phyloP scores from a whole-genome alignment of 1,140 invertebrate genomes.

The Bombus superbus region DNA sequence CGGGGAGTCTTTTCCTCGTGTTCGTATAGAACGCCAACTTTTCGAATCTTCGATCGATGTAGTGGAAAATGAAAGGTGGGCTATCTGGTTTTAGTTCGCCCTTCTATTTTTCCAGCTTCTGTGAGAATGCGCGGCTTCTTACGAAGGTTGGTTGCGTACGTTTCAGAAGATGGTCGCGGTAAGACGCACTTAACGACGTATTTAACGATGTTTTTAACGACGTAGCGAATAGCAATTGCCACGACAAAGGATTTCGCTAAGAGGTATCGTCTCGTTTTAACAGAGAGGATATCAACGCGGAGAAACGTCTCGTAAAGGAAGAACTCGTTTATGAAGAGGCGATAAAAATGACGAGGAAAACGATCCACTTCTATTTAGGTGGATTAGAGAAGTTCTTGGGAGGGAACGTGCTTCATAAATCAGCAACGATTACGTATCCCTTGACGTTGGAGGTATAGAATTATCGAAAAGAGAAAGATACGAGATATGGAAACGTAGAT shows the following conservation, averaged over 20 bases:
- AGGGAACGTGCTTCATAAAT: slow-evolving; percentile 27
- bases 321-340: neutral
- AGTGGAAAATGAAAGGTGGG: neutral
- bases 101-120: neutral
- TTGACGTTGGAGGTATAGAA: neutral
- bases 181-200: neutral
- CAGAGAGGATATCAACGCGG: neutral
- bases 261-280: neutral
- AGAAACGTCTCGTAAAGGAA: neutral
- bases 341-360: neutral
- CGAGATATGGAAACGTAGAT: neutral
- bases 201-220: neutral
- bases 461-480: neutral
- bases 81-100: no score
- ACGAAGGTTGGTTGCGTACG: neutral
- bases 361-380: neutral
- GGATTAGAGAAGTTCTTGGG: slow-evolving; percentile 1
- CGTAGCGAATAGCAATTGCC: neutral
- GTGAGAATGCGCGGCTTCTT: no score
- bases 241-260: neutral
- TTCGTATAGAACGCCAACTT: neutral
- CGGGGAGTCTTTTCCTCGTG: neutral
- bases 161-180: neutral
- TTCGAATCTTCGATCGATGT: slow-evolving; percentile 8
- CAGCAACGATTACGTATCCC: neutral